Percentiles rank a stretch among this genome's conserved stretches.
Evolutionary conservation across 2,888 invertebrate genomes (phyloP).

Genomic region (Diploptera punctata): DNA sequence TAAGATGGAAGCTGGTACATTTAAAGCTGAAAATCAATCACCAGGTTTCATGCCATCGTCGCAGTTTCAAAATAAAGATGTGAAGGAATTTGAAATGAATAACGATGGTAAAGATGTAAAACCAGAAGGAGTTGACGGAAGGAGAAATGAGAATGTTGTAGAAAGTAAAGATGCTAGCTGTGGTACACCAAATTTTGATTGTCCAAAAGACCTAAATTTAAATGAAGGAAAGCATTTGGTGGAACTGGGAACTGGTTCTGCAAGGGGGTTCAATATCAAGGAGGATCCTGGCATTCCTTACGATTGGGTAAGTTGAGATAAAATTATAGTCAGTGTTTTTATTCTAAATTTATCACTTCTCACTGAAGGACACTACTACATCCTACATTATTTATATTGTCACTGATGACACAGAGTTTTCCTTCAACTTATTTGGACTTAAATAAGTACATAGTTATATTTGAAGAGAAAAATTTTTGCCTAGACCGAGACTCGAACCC

Average conservation of each 20-base stretch:
- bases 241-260: slow-evolving; percentile 29
- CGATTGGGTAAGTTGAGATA: slow-evolving; percentile 81
- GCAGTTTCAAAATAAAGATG: not conserved
- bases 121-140: slow-evolving; percentile 48
- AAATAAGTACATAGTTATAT: too few species aligned
- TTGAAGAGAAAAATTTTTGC: too few species aligned
- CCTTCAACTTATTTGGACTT: too few species aligned
- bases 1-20: not conserved
- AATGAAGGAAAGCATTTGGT: slow-evolving; percentile 28
- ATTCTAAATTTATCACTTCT: too few species aligned
- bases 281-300: slow-evolving; percentile 86
- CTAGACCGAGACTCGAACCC: too few species aligned
- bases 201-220: slow-evolving; percentile 15
- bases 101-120: not conserved
- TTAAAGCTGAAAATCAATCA: not conserved
- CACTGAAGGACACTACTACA: too few species aligned
- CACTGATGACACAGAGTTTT: too few species aligned
- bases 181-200: slow-evolving; percentile 47
- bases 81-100: not conserved
- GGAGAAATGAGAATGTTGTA: slow-evolving; percentile 53
- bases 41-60: not conserved
- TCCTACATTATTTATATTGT: too few species aligned
- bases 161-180: slow-evolving; percentile 47
- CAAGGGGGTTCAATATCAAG: slow-evolving; percentile 44
- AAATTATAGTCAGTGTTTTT: too few species aligned